Evolutionary conservation across 2,113 vertebrate species (phyloP).

Genomic region (Climacteris rufus): DNA sequence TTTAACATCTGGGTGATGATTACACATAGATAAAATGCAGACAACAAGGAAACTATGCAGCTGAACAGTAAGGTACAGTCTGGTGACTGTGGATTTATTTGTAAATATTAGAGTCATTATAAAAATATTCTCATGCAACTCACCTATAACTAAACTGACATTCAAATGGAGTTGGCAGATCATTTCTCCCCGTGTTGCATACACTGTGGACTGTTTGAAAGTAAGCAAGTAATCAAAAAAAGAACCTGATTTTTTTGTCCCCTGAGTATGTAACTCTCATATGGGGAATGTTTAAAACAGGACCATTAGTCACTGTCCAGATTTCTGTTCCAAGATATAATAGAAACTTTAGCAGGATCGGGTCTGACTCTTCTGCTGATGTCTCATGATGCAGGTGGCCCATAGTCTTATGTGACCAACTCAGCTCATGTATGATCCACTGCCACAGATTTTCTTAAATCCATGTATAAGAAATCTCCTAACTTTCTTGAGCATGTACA

Average conservation of each 20-base stretch:
- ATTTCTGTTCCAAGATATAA: background rate
- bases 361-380: background rate
- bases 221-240: background rate
- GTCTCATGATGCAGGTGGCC: background rate
- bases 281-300: background rate
- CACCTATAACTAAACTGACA: background rate
- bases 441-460: background rate
- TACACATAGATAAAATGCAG: background rate
- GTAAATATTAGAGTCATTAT: background rate
- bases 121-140: background rate
- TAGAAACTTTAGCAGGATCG: background rate
- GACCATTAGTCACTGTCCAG: background rate
- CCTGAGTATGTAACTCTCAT: background rate
- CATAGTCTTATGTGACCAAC: background rate
- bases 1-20: background rate
- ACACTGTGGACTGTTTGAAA: background rate
- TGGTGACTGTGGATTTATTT: background rate
- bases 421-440: background rate
- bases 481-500: background rate
- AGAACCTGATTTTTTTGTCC: background rate
- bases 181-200: background rate
- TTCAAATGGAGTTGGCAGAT: background rate
- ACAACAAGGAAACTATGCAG: background rate
- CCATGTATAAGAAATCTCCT: background rate
- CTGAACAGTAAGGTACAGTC: background rate